Evolutionary conservation across 1,140 invertebrate genomes (phyloP).

Genomic region (Pseudomyrmex concolor): DNA sequence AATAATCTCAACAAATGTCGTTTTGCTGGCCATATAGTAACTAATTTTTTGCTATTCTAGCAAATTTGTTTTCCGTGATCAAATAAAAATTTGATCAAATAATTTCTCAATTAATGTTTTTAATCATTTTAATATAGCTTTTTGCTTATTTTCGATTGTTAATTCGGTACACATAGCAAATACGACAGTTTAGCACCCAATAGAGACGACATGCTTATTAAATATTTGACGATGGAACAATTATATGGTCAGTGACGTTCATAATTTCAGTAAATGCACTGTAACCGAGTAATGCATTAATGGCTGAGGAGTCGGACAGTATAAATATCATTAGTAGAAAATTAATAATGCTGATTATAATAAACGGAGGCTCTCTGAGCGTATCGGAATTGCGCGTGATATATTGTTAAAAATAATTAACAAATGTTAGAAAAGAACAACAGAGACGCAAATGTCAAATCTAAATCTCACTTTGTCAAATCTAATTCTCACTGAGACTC

Average conservation of each 20-base stretch:
- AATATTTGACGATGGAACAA: slow-evolving; percentile 46
- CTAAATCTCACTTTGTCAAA: background rate
- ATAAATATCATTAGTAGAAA: slow-evolving; percentile 41
- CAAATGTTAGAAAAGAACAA: background rate
- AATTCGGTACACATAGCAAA: background rate
- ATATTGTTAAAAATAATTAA: slow-evolving; percentile 4
- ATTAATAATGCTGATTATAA: slow-evolving; percentile 25
- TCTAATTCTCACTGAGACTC: background rate
- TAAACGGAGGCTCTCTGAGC: background rate
- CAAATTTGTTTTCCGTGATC: no score
- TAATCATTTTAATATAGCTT: no score
- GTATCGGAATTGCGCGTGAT: background rate
- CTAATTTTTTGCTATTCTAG: no score
- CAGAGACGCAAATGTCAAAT: background rate
- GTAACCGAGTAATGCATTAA: slow-evolving; percentile 47
- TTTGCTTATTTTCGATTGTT: no score
- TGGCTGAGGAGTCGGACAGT: background rate
- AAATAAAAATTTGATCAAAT: no score
- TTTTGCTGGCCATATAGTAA: no score
- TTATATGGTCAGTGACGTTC: slow-evolving; percentile 32
- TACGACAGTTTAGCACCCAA: background rate
- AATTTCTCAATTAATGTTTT: no score
- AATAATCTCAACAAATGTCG: no score
- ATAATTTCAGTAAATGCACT: slow-evolving; percentile 31
- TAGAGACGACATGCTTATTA: slow-evolving; percentile 24